Conservation (phyloP, 2,888 invertebrate genomes). For the Papilio protenor region DNA sequence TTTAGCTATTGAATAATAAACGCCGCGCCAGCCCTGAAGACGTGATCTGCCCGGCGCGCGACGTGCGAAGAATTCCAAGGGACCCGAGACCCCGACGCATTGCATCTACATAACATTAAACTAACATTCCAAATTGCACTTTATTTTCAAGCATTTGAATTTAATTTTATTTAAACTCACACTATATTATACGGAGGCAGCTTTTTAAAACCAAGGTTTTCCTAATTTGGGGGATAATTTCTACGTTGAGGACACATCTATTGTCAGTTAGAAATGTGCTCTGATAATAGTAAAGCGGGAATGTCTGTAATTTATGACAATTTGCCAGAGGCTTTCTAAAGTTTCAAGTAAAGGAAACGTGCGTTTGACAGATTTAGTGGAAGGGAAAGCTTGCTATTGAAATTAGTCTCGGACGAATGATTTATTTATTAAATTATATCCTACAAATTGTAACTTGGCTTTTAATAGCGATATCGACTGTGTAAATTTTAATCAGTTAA, state of each 20-base stretch:
- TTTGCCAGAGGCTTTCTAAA: conserved; percentile 50
- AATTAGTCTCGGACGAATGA: conserved; percentile 43
- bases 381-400: conserved; percentile 45
- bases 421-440: conserved; percentile 29
- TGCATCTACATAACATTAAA: conserved; percentile 56
- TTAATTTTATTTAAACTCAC: conserved; percentile 55
- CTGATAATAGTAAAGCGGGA: conserved; percentile 63
- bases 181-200: conserved; percentile 52
- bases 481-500: neutral
- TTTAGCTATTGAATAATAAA: conserved; percentile 77
- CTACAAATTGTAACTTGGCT: conserved; percentile 43
- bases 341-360: conserved; percentile 45
- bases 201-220: conserved; percentile 66
- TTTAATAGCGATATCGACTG: neutral
- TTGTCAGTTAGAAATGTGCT: conserved; percentile 70
- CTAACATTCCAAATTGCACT: conserved; percentile 62
- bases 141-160: conserved; percentile 56
- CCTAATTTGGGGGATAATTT: conserved; percentile 63
- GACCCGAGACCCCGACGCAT: conserved; percentile 51
- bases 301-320: conserved; percentile 63
- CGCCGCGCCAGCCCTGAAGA: conserved; percentile 64
- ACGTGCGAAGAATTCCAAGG: conserved; percentile 67
- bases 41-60: conserved; percentile 59
- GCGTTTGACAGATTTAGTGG: conserved; percentile 44
- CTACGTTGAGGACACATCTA: conserved; percentile 57